phyloP scores from a whole-genome alignment of 2,888 invertebrate genomes.

The Galerucella calmariensis region DNA sequence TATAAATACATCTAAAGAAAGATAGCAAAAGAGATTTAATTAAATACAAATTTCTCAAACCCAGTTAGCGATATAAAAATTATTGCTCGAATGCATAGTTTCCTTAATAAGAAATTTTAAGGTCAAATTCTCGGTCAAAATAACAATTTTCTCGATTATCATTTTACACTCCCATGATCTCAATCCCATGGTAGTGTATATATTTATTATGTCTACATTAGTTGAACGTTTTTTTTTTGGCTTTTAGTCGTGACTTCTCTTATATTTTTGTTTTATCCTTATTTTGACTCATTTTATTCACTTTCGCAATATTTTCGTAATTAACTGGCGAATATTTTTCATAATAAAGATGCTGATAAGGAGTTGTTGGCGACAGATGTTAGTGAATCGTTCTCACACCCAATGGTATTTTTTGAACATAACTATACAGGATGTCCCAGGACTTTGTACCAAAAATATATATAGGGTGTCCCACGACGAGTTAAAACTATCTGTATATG shows the following conservation, averaged over 20 bases:
- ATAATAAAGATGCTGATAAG: no score
- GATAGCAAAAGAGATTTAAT: slow-evolving; percentile 32
- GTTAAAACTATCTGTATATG: no score
- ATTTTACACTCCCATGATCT: slow-evolving; percentile 44
- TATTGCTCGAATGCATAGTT: slow-evolving; percentile 31
- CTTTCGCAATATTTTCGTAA: no score
- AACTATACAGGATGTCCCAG: no score
- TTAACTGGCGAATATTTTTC: no score
- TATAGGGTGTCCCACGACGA: no score
- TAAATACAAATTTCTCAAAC: slow-evolving; percentile 41
- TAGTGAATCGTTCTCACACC: no score
- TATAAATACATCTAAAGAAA: slow-evolving; percentile 12
- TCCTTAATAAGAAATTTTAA: slow-evolving; percentile 41
- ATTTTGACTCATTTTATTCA: no score
- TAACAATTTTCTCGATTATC: slow-evolving; percentile 39
- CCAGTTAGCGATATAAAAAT: slow-evolving; percentile 36
- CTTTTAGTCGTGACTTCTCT: neutral
- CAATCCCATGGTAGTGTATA: slow-evolving; percentile 32
- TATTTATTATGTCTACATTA: neutral
- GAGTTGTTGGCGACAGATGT: no score
- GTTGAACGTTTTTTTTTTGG: neutral
- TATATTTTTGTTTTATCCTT: no score
- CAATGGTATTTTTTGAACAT: no score
- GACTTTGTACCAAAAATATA: no score
- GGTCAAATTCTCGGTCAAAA: slow-evolving; percentile 40